A percentile compares a stretch with the other conserved stretches of the same genome.
phyloP scores from a whole-genome alignment of 2,888 invertebrate genomes.

The Thyatira batis region DNA sequence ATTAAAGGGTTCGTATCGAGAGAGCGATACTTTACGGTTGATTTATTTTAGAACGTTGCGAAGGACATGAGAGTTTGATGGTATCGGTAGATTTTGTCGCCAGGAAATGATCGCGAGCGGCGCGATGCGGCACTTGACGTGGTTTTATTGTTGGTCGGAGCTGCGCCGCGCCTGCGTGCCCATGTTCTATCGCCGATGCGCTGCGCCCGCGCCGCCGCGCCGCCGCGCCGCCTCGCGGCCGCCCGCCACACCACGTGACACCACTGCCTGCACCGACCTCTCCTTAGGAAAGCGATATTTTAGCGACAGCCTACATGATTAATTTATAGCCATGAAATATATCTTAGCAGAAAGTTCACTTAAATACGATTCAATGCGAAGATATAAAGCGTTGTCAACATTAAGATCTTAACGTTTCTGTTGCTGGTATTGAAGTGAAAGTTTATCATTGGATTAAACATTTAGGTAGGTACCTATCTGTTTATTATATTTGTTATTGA shows the following conservation, averaged over 20 bases:
- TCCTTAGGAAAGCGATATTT: conserved; percentile 73
- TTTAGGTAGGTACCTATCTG: no score
- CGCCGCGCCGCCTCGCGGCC: no score
- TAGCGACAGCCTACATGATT: conserved; percentile 81
- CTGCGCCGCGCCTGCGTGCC: conserved; percentile 43
- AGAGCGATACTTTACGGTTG: conserved; percentile 51
- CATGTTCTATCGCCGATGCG: conserved; percentile 65
- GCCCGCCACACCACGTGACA: conserved; percentile 36
- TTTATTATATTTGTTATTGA: no score
- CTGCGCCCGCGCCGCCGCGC: conserved; percentile 59
- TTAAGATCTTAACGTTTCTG: conserved; percentile 36
- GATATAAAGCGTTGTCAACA: conserved; percentile 58
- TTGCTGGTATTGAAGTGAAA: conserved; percentile 20
- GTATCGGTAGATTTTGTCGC: conserved; percentile 76
- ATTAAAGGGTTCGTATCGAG: conserved; percentile 53
- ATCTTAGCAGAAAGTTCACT: conserved; percentile 57
- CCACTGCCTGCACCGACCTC: conserved; percentile 29
- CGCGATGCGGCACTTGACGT: conserved; percentile 31
- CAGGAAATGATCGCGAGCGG: conserved; percentile 71
- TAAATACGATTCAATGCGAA: conserved; percentile 72
- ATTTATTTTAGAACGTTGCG: conserved; percentile 65
- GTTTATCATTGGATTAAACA: conserved; percentile 1
- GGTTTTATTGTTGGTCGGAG: conserved; percentile 61
- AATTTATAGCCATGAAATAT: conserved; percentile 76
- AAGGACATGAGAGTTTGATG: conserved; percentile 66